Evolutionary conservation across 2,888 invertebrate species (phyloP).

Genomic region (Smittia aterrima): DNA sequence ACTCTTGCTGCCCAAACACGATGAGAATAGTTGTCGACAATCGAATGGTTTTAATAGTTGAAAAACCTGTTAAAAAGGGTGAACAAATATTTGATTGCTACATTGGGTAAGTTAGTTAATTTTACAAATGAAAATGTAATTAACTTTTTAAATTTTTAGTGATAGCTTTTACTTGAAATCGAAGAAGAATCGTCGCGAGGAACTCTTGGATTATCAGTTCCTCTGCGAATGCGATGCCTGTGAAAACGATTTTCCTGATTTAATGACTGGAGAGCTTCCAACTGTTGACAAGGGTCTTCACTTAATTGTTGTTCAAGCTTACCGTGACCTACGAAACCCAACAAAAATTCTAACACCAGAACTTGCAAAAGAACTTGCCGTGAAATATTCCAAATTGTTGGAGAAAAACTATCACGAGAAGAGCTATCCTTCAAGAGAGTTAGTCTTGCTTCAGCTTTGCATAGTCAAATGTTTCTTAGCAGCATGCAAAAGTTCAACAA

Average conservation of each 20-base stretch:
- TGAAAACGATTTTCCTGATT: constrained; percentile 65
- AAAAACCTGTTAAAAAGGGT: constrained; percentile 66
- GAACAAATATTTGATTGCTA: constrained; percentile 78
- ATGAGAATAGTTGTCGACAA: constrained; percentile 61
- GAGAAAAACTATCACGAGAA: neutral
- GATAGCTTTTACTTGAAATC: constrained; percentile 31
- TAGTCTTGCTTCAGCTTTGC: constrained; percentile 18
- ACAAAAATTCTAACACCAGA: neutral
- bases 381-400: neutral
- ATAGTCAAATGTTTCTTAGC: constrained; percentile 27
- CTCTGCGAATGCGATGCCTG: constrained; percentile 76
- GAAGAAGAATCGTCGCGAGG: constrained; percentile 49
- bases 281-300: neutral
- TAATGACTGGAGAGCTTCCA: neutral
- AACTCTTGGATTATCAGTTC: constrained; percentile 75
- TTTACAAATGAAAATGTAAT: neutral
- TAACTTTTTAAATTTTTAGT: neutral
- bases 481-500: neutral
- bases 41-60: constrained; percentile 57
- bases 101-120: constrained; percentile 65
- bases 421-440: constrained; percentile 25
- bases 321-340: neutral
- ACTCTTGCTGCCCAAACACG: constrained; percentile 84
- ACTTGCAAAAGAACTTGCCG: neutral
- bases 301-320: neutral